Evolutionary conservation across 2,113 vertebrate species (phyloP), one percentile per base, ranked within the genome.

Genomic region (Thalassarche chlororhynchos): DNA sequence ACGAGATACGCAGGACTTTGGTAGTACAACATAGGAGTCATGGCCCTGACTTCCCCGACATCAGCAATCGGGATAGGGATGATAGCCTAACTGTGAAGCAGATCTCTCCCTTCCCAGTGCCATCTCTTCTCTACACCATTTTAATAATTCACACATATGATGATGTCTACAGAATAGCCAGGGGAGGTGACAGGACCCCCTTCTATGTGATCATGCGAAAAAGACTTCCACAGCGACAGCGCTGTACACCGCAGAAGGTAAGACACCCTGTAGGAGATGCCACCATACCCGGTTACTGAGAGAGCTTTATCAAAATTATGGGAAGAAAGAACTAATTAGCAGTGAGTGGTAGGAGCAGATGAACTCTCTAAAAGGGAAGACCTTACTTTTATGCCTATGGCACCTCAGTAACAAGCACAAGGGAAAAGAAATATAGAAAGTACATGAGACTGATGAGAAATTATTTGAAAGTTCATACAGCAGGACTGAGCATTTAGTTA

Each of bases 321-420:
- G 66, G 66, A 91, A 90, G 31, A 85, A 94, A 29, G 92, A 95
- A 57, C 66, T 79, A 85, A 93, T 92, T 89, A 94, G 54, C 87
- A 72, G 58, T 20, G 34, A 83, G 47, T 18, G 9, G 78, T 47
- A 77, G 70, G 62, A 94, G 52, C 36, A 79, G 71, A 54, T 76
- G 25, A 85, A 86, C 75, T 54, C 84, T 77, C 87, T 40, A 17
- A 71, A 86, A 72, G 29, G 64, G 46, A 81, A 92, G 52, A 82
- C 70, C 64, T 88, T 51, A 6, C n/a, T 55, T 94, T 82, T 42
- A 80, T 81, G 76, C 55, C 64, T 64, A 8, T n/a, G 34, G 49
- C 54, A 74, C 34, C 34, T 70, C 72, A 62, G 58, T 55, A 90
- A 80, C 38, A 80, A 91, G 85, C 28, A 93, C 83, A 86, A 76